phyloP scores from a whole-genome alignment of 2,888 invertebrate genomes.

The Acanthosepion lycidas region DNA sequence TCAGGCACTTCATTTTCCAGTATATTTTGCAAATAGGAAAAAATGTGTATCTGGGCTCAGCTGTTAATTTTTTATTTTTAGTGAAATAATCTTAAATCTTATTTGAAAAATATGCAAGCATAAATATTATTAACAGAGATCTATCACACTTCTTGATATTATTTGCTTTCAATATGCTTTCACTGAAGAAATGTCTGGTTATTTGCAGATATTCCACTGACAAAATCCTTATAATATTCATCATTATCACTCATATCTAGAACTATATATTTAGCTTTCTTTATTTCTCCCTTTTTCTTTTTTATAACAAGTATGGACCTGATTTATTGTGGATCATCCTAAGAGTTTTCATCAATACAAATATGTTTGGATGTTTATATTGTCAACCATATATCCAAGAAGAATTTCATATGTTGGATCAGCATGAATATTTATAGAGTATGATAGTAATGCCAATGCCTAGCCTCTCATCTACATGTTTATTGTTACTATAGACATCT shows the following conservation, averaged over 20 bases:
- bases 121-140: not conserved
- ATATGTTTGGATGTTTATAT: conserved; percentile 33
- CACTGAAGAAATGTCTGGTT: too few species aligned
- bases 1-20: not conserved
- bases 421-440: not conserved
- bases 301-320: not conserved
- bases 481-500: not conserved
- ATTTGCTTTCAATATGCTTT: too few species aligned
- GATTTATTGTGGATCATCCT: not conserved
- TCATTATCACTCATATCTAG: too few species aligned
- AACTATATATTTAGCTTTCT: too few species aligned
- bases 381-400: not conserved
- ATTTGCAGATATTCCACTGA: too few species aligned
- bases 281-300: too few species aligned
- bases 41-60: too few species aligned
- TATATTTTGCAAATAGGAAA: too few species aligned
- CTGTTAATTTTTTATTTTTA: too few species aligned
- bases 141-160: not conserved
- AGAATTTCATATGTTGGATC: not conserved
- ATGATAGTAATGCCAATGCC: not conserved
- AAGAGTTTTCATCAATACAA: not conserved
- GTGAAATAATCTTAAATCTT: too few species aligned
- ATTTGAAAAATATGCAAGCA: not conserved
- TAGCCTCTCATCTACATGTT: not conserved
- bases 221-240: too few species aligned